These are phyloP conservation scores for Drosophila parthenogenetica DNA, from an alignment of 2,888 invertebrate genomes.

Conservation along the genomic window DNA sequence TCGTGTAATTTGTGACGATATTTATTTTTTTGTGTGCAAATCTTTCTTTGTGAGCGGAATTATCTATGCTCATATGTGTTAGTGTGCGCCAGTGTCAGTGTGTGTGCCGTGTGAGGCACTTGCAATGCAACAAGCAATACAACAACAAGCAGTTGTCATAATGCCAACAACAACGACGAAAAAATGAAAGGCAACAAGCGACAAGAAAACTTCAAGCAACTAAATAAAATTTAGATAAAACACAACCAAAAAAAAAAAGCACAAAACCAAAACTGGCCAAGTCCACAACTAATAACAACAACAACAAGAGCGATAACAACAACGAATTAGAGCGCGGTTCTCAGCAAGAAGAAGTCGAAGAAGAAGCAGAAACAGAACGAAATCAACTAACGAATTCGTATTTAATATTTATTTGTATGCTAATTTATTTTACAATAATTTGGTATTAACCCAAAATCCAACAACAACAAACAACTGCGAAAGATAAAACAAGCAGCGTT, in stretches of 20 bases:
- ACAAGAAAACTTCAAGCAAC: constrained; percentile 65
- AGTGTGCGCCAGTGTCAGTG: constrained; percentile 11
- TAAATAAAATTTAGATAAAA: constrained; percentile 71
- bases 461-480: constrained; percentile 42
- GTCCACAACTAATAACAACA: constrained; percentile 23
- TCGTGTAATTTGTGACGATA: constrained; percentile 60
- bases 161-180: constrained; percentile 51
- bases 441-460: constrained; percentile 69
- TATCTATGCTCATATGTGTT: constrained; percentile 39
- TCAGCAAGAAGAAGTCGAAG: constrained; percentile 14
- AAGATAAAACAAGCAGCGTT: constrained; percentile 40
- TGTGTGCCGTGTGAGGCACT: constrained; percentile 54
- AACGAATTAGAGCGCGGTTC: constrained; percentile 45
- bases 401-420: constrained; percentile 75
- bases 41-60: constrained; percentile 64
- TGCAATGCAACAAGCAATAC: constrained; percentile 42
- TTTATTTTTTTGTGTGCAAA: constrained; percentile 49
- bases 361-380: constrained; percentile 24
- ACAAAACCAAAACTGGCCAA: constrained; percentile 38
- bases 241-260: constrained; percentile 26
- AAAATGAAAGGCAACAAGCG: constrained; percentile 68
- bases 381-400: constrained; percentile 42
- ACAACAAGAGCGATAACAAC: constrained; percentile 21
- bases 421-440: constrained; percentile 77
- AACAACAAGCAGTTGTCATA: constrained; percentile 52